Percentiles rank a stretch among this genome's conserved stretches.
Evolutionary conservation across 2,888 invertebrate species (phyloP).

Genomic region (Leptinotarsa tumamoca): DNA sequence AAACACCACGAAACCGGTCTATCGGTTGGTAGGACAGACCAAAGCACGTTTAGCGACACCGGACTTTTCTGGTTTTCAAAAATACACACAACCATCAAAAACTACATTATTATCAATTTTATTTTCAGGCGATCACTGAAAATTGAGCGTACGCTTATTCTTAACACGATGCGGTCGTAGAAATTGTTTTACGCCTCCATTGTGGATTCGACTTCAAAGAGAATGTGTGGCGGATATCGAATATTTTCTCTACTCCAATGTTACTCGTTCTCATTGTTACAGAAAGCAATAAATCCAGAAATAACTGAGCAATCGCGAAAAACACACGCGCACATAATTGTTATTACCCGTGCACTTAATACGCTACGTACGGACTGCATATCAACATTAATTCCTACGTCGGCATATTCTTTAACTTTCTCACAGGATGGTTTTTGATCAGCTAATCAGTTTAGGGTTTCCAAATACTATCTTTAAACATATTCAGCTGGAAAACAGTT

Average conservation of each 20-base stretch:
- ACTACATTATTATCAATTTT: too few relatives aligned
- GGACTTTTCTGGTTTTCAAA: too few relatives aligned
- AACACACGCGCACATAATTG: background rate
- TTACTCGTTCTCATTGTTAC: background rate
- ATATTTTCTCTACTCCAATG: background rate
- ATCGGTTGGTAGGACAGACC: too few relatives aligned
- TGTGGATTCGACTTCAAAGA: background rate
- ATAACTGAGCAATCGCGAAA: conserved; percentile 8
- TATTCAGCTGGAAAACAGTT: too few relatives aligned
- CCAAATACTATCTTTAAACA: too few relatives aligned
- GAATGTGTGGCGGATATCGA: background rate
- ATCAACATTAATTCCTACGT: conserved; percentile 10
- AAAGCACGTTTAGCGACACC: too few relatives aligned
- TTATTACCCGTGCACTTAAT: conserved; percentile 17
- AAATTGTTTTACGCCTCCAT: background rate
- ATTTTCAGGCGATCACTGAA: background rate
- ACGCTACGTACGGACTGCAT: conserved; percentile 13
- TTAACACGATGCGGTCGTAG: too few relatives aligned
- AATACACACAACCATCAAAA: too few relatives aligned
- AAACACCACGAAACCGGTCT: too few relatives aligned
- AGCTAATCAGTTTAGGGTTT: too few relatives aligned
- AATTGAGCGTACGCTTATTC: background rate
- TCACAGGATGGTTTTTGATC: too few relatives aligned
- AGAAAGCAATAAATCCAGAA: conserved; percentile 20
- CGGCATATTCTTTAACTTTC: background rate